A percentile compares a stretch with the other conserved stretches of the same genome.
phyloP scores from a whole-genome alignment of 2,797 vertebrate species.

The Notamacropus eugenii region DNA sequence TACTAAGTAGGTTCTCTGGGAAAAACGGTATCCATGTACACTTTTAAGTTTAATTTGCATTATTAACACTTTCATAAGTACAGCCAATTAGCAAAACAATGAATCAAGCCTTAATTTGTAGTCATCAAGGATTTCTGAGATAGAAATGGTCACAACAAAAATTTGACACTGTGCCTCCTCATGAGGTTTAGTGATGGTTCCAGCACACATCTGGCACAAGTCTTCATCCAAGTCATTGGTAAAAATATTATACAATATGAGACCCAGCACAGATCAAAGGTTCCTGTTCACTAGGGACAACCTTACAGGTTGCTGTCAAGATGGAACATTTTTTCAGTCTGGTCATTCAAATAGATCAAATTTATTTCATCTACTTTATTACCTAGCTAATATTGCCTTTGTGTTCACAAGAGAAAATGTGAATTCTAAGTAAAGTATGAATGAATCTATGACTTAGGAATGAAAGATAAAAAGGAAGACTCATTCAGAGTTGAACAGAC shows the following conservation, averaged over 20 bases:
- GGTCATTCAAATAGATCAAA: not conserved
- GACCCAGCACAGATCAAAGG: not conserved
- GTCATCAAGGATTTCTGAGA: not conserved
- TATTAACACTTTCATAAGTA: not conserved
- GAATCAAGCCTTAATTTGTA: not conserved
- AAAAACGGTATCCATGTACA: not conserved
- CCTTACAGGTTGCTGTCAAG: not conserved
- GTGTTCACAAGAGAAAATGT: not conserved
- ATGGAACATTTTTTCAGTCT: not conserved
- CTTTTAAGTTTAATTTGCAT: not conserved
- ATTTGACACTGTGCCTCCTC: not conserved
- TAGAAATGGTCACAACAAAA: not conserved
- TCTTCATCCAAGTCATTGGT: not conserved
- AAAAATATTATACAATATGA: not conserved
- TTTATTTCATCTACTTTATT: not conserved
- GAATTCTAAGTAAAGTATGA: not conserved
- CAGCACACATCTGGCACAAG: not conserved
- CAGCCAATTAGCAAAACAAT: not conserved
- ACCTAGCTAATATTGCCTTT: not conserved
- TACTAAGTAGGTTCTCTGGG: not conserved
- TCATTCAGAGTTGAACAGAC: not conserved
- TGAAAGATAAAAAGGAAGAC: not conserved
- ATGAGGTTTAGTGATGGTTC: not conserved
- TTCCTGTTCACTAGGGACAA: not conserved
- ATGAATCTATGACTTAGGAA: not conserved